phyloP scores from a whole-genome alignment of 2,888 invertebrate genomes.

The Sclerodermus sp. region DNA sequence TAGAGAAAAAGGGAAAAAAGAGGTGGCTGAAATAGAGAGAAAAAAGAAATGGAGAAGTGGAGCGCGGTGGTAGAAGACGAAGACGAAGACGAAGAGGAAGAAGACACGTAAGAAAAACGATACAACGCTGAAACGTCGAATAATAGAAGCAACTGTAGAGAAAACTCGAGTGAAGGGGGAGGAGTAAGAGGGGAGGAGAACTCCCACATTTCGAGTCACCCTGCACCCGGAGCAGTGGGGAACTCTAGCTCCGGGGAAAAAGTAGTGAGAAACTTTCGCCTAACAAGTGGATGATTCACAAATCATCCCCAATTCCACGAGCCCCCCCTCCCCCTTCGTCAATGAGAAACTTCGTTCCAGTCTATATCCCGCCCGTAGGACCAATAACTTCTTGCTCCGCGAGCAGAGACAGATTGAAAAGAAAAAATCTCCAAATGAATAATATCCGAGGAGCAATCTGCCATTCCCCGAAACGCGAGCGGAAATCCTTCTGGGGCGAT shows the following conservation, averaged over 20 bases:
- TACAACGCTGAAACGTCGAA: no score
- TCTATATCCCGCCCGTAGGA: slow-evolving; percentile 18
- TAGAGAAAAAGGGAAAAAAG: no score
- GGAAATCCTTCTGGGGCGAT: no score
- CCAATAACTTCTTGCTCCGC: slow-evolving; percentile 25
- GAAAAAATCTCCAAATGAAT: slow-evolving; percentile 7
- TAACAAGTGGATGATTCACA: slow-evolving; percentile 56
- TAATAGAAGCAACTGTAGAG: not conserved
- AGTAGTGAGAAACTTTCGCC: slow-evolving; percentile 46
- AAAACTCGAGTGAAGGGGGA: not conserved
- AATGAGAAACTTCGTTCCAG: slow-evolving; percentile 30
- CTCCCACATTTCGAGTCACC: not conserved
- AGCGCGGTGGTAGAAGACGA: not conserved
- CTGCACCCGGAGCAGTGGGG: not conserved
- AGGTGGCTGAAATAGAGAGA: no score
- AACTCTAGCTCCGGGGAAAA: slow-evolving; percentile 15
- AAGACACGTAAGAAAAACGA: no score
- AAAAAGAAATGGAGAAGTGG: no score
- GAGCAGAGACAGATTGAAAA: slow-evolving; percentile 21
- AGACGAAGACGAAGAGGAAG: not conserved
- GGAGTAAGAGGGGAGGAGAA: not conserved
- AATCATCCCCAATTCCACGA: slow-evolving; percentile 45
- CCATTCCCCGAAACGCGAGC: no score
- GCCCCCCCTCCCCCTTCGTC: slow-evolving; percentile 7
- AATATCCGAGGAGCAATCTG: no score